Evolutionary conservation across 2,888 invertebrate species (phyloP).

Genomic region (Lathronympha strigana): DNA sequence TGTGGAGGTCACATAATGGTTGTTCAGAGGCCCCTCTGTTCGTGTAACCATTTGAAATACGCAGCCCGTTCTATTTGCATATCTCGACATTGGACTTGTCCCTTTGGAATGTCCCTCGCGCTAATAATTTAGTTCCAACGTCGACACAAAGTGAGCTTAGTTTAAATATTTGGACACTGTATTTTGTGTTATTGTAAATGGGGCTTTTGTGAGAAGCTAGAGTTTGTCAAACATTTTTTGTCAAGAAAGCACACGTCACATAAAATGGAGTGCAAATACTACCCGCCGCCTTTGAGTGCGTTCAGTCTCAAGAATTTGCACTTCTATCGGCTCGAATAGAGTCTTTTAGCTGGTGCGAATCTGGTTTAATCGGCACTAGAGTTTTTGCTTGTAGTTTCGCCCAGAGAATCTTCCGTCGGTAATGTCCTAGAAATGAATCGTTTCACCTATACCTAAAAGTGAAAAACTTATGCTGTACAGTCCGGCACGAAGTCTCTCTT

Average conservation of each 20-base stretch:
- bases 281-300: conserved; percentile 6
- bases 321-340: not conserved
- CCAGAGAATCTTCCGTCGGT: not conserved
- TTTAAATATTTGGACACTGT: not conserved
- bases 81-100: conserved; percentile 32
- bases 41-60: not conserved
- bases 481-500: too few species aligned
- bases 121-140: conserved; percentile 26
- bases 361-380: not conserved
- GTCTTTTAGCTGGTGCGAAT: not conserved
- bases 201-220: not conserved
- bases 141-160: conserved; percentile 13
- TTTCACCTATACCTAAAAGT: too few species aligned
- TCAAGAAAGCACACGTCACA: too few species aligned
- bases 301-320: conserved; percentile 10
- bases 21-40: not conserved
- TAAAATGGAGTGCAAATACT: not conserved
- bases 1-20: not conserved
- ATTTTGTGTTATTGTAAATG: not conserved
- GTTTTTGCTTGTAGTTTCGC: not conserved
- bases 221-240: not conserved
- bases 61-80: conserved; percentile 26
- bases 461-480: too few species aligned
- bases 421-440: not conserved
- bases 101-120: conserved; percentile 26